Evolutionary conservation across 2,797 vertebrate species (phyloP).

Genomic region (Poeciliopsis turneri): DNA sequence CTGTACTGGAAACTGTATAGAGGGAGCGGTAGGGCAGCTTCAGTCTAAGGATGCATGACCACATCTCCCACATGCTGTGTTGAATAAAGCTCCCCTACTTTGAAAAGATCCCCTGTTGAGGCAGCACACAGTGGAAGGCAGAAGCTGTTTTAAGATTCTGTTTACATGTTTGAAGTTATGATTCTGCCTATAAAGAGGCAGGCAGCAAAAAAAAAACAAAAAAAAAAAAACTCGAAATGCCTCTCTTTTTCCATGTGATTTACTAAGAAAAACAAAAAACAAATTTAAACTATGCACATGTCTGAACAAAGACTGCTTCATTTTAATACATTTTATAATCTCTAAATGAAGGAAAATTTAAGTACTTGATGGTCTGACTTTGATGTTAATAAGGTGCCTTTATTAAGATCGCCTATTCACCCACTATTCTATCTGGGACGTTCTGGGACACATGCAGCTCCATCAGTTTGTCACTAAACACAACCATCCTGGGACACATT

Average conservation of each 20-base stretch:
- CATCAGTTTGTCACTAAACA: background rate
- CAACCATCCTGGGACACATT: background rate
- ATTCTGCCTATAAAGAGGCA: background rate
- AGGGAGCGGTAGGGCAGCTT: background rate
- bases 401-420: background rate
- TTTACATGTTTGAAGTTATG: background rate
- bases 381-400: no score
- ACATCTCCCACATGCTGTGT: background rate
- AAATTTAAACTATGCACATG: background rate
- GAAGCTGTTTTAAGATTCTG: conserved; percentile 1
- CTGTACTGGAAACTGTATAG: background rate
- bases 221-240: background rate
- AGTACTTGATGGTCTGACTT: background rate
- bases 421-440: background rate
- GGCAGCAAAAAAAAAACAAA: background rate
- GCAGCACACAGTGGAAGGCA: background rate
- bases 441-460: no score
- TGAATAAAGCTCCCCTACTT: background rate
- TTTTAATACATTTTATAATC: background rate
- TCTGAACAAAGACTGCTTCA: background rate
- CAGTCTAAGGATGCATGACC: background rate
- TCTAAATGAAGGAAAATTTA: background rate
- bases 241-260: background rate
- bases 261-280: background rate
- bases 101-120: background rate